These are phyloP conservation scores for Triops cancriformis DNA, from an alignment of 1,140 invertebrate genomes.

Conservation along the genomic window DNA sequence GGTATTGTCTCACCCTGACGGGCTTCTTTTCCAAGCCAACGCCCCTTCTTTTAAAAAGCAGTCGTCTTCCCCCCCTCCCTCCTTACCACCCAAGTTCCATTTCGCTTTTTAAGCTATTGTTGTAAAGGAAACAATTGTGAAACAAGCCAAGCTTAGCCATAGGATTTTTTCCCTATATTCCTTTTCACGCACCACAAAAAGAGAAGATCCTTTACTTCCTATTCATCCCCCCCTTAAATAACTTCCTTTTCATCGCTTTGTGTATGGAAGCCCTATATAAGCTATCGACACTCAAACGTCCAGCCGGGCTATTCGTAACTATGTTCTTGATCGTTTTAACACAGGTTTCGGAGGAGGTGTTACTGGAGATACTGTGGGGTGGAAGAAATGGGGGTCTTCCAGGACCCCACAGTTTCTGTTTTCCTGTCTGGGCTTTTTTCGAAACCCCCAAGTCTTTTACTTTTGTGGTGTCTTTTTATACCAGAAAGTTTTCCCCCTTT, in stretches of 20 bases:
- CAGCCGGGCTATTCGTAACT: neutral
- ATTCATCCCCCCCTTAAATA: neutral
- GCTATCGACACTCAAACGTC: neutral
- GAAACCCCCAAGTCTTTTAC: neutral
- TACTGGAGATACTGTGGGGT: neutral
- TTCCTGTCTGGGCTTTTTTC: neutral
- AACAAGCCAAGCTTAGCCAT: neutral
- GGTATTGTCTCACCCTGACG: neutral
- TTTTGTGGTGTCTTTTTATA: neutral
- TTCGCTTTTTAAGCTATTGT: neutral
- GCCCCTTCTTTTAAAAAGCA: neutral
- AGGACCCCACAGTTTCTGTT: neutral
- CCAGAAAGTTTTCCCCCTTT: neutral
- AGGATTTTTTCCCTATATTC: neutral
- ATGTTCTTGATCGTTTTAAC: neutral
- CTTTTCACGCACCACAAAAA: neutral
- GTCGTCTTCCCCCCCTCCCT: neutral
- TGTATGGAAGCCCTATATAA: neutral
- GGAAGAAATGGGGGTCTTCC: neutral
- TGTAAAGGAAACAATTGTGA: neutral
- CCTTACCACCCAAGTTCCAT: neutral
- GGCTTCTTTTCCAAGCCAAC: neutral
- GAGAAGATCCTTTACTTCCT: conserved; percentile 1
- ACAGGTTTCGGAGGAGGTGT: neutral
- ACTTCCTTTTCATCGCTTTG: neutral